Evolutionary conservation across 35 echinoderm and acorn worm genomes (phyloP), one percentile per base, ranked within the genome.

Genomic region (Apostichopus parvimensis): DNA sequence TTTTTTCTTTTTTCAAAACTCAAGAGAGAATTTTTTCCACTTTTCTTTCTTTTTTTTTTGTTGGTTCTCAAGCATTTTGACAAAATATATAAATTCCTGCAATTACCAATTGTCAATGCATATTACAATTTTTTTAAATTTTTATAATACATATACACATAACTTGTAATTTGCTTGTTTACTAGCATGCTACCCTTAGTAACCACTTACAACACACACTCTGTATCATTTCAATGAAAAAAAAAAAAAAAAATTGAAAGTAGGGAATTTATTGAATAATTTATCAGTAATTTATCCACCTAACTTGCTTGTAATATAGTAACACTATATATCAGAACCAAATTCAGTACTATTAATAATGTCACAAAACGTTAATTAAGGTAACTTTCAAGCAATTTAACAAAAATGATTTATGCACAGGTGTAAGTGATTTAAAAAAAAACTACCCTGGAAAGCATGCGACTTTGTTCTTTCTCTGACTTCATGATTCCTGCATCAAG

Each of bases 1-100:
- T 60, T 60, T 60, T 60, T 59, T 60, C 11, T 61, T 61, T 61
- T 61, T 61, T 75, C n/a, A 7, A 18, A 18, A 75, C 11, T 75
- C n/a, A 13, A n/a, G 14, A 75, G 71, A 75, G 71, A 75, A 75
- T 75, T 18, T 18, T n/a, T 18, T 18, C 1, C n/a, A 20, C 6
- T 20, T 18, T 21, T 21, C 18, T 17, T 73, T 23, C 18, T 0
- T 73, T 73, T n/a, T n/a, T 75, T 75, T 75, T 75, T 75, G 14
- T 75, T 75, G 14, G 4, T 61, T 12, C 58, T 61, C 58, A 12
- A 61, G 71, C 71, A 75, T 22, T 22, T 75, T 75, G 71, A 75
- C 71, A 75, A 75, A 75, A 45, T 45, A 75, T 75, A 75, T 75
- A 75, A 75, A 75, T 75, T 75, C 71, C 71, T 75, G 71, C n/a